phyloP scores from a whole-genome alignment of 2,888 invertebrate species.

The Ormia ochracea region DNA sequence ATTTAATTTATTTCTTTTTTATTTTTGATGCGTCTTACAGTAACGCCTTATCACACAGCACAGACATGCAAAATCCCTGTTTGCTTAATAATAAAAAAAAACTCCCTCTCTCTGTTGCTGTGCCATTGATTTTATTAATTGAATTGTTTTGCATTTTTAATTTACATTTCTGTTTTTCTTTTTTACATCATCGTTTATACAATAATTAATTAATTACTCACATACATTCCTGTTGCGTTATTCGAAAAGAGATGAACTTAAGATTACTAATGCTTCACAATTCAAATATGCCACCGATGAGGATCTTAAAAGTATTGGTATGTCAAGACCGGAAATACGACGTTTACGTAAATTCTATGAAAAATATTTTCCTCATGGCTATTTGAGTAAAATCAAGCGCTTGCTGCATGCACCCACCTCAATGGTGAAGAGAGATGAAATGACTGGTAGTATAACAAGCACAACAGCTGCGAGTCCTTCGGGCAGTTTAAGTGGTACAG shows the following conservation, averaged over 20 bases:
- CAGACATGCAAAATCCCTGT: conserved; percentile 20
- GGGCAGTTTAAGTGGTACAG: conserved; percentile 43
- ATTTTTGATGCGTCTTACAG: conserved; percentile 18
- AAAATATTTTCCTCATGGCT: conserved; percentile 95
- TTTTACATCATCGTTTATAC: conserved; percentile 14
- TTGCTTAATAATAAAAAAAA: conserved; percentile 4
- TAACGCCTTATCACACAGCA: conserved; percentile 21
- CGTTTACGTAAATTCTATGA: conserved; percentile 95
- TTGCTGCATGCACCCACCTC: conserved; percentile 80
- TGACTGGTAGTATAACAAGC: conserved; percentile 42
- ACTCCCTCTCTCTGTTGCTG: neutral
- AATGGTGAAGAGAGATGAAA: conserved; percentile 72
- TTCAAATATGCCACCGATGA: conserved; percentile 96
- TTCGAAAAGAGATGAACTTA: conserved; percentile 86
- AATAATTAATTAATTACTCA: conserved; percentile 10
- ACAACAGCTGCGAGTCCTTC: conserved; percentile 48
- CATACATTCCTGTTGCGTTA: neutral
- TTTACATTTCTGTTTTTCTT: neutral
- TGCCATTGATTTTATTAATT: conserved; percentile 11
- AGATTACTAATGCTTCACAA: conserved; percentile 91
- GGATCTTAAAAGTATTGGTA: conserved; percentile 92
- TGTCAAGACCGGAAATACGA: conserved; percentile 96
- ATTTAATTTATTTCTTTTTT: neutral
- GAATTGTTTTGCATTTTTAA: conserved; percentile 28
- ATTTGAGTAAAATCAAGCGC: conserved; percentile 93